Conservation (phyloP, 2,888 invertebrate genomes). For the Callyntrura guangdongensis region DNA sequence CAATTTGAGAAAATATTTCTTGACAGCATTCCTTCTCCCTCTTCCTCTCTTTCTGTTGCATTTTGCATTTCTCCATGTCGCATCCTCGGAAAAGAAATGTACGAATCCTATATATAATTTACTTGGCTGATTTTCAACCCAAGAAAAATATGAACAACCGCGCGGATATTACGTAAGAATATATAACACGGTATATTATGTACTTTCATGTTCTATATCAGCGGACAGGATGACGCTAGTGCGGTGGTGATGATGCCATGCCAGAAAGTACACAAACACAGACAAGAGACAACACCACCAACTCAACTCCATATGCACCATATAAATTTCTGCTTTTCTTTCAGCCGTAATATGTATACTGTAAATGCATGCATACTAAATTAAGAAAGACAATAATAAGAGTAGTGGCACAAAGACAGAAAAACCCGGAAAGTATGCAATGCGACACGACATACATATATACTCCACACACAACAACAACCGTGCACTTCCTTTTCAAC, state of each 20-base stretch:
- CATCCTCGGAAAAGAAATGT: background rate
- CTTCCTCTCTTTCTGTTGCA: constrained; percentile 11
- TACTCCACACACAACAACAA: background rate
- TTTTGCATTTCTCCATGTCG: constrained; percentile 33
- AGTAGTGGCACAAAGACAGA: constrained; percentile 17
- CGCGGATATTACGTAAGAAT: background rate
- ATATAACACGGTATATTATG: background rate
- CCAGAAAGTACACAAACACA: background rate
- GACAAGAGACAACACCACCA: background rate
- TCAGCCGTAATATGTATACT: constrained; percentile 43
- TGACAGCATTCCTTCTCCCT: constrained; percentile 29
- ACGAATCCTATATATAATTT: constrained; percentile 42
- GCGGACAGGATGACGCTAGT: background rate
- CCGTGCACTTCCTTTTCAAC: background rate
- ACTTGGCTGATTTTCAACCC: constrained; percentile 34
- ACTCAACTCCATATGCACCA: background rate
- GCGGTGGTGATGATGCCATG: too few relatives aligned
- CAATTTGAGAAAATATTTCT: constrained; percentile 45
- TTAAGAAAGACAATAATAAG: constrained; percentile 57
- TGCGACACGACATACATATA: constrained; percentile 15
- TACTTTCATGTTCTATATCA: background rate
- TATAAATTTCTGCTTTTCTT: constrained; percentile 54
- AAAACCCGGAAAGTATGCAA: constrained; percentile 44
- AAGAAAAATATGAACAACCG: constrained; percentile 2
- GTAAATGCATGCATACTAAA: constrained; percentile 50